phyloP scores from a whole-genome alignment of 2,888 invertebrate genomes.

The Harpagoxenus sublaevis region DNA sequence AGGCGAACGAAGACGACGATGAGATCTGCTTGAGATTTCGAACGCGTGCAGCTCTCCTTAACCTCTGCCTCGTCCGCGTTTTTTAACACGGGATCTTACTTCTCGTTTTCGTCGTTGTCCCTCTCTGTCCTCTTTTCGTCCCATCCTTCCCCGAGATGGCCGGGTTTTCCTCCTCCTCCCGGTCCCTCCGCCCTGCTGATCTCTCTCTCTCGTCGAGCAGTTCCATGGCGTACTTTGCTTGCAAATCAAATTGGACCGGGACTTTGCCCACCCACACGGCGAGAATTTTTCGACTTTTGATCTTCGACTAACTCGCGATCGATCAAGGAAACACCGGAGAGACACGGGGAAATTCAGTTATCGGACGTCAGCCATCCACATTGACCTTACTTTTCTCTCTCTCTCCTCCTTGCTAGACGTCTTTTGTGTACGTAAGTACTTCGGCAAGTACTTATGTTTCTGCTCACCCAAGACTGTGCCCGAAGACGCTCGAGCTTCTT shows the following conservation, averaged over 20 bases:
- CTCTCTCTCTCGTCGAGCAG: slow-evolving; percentile 61
- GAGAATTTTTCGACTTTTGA: slow-evolving; percentile 77
- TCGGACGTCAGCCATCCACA: slow-evolving; percentile 26
- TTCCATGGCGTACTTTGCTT: slow-evolving; percentile 65
- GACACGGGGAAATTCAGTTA: slow-evolving; percentile 41
- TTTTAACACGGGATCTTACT: slow-evolving; percentile 82
- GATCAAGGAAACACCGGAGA: slow-evolving; percentile 12
- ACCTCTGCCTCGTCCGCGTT: slow-evolving; percentile 84
- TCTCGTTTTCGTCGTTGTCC: slow-evolving; percentile 37
- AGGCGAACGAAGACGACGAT: slow-evolving; percentile 47
- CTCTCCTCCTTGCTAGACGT: neutral
- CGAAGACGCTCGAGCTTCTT: slow-evolving; percentile 40
- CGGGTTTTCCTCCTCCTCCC: slow-evolving; percentile 53
- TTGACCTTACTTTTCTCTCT: slow-evolving; percentile 7
- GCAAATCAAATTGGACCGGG: slow-evolving; percentile 80
- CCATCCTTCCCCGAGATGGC: neutral
- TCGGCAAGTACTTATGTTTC: slow-evolving; percentile 45
- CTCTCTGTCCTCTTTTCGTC: neutral
- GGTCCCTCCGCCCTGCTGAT: slow-evolving; percentile 59
- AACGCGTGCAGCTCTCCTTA: slow-evolving; percentile 81
- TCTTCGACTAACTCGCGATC: slow-evolving; percentile 60
- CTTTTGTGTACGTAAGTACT: slow-evolving; percentile 58
- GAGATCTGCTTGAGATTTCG: slow-evolving; percentile 82
- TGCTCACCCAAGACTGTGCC: slow-evolving; percentile 25
- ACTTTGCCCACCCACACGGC: slow-evolving; percentile 25